Evolutionary conservation across 2,888 invertebrate genomes (phyloP).

Genomic region (Petrolisthes manimaculis): DNA sequence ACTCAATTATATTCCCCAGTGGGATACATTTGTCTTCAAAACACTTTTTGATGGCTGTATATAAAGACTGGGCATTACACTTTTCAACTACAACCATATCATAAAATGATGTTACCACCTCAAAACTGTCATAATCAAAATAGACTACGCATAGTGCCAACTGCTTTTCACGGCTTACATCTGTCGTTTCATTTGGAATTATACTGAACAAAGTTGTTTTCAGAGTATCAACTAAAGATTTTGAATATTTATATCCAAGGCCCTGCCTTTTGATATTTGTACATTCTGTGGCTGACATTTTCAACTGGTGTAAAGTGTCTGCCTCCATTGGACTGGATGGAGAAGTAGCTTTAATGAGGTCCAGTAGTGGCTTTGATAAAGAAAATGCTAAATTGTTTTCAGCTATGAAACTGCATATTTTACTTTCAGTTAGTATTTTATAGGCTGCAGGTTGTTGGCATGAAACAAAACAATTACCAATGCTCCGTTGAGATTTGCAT

Average conservation of each 20-base stretch:
- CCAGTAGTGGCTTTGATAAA: background rate
- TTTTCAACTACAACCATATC: constrained; percentile 37
- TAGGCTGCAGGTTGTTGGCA: background rate
- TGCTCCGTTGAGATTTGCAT: background rate
- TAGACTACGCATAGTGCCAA: constrained; percentile 41
- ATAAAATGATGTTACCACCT: constrained; percentile 29
- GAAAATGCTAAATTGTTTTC: constrained; percentile 7
- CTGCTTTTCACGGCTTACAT: constrained; percentile 31
- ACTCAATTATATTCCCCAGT: background rate
- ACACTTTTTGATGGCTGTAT: background rate
- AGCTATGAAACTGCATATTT: background rate
- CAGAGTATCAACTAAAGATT: constrained; percentile 2
- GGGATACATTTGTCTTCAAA: constrained; percentile 3
- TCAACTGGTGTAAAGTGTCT: background rate
- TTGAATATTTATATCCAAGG: constrained; percentile 7
- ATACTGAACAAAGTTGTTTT: constrained; percentile 1
- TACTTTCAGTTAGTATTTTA: constrained; percentile 12
- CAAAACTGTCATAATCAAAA: constrained; percentile 34
- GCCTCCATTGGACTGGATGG: background rate
- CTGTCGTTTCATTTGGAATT: constrained; percentile 22
- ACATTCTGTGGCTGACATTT: constrained; percentile 2
- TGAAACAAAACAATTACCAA: background rate
- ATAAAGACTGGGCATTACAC: constrained; percentile 25
- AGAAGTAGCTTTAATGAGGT: constrained; percentile 10
- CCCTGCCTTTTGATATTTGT: constrained; percentile 13